Base-by-base conservation (phyloP, 1,140 invertebrate genomes). In the Drosophila seguyi region DNA sequence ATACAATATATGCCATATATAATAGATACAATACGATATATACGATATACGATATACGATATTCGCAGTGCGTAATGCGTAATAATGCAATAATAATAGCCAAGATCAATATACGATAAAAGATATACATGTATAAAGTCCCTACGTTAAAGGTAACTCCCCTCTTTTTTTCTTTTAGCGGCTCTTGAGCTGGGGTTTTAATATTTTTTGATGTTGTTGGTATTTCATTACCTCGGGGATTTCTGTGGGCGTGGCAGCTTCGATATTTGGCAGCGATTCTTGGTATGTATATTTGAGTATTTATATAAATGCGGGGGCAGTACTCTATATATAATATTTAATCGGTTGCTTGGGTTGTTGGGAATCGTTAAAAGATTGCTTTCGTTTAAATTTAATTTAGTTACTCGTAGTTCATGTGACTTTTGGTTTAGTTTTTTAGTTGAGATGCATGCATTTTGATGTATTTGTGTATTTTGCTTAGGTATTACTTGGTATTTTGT, bases 21-120 rank as follows among this genome's bases (percentile, higher is more conserved):
- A 67, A 75, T 75, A 75, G 61, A 76, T 77, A 77, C 75, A n/a
- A n/a, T n/a, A 72, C 68, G 63, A 87, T 86, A 86, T 69, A 76
- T 73, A 68, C 75, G 75, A 47, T 84, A 68, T 77, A 72, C 84
- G 75, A 87, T 86, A 85, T 75, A 52, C 65, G 52, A 58, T 77
- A 75, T 27, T 75, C 53, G 65, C 59, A 68, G 45, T 68, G 65
- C 76, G 65, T 82, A 79, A 78, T 86, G 82, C 78, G 79, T 87
- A 88, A 87, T 87, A 87, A 87, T 87, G 80, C 84, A 81, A 90
- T 87, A 87, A 88, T 87, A 85, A 86, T 87, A 86, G 71, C 71
- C 76, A 85, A 75, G 60, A 67, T 75, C 71, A 72, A 74, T 74
- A 74, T 75, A 85, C 34, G 72, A 62, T 71, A 63, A 81, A 83